Percentiles rank a stretch among this genome's conserved stretches.
These are phyloP conservation scores for Linnaemya tessellans DNA, from an alignment of 2,888 invertebrate species.

Conservation along the genomic window DNA sequence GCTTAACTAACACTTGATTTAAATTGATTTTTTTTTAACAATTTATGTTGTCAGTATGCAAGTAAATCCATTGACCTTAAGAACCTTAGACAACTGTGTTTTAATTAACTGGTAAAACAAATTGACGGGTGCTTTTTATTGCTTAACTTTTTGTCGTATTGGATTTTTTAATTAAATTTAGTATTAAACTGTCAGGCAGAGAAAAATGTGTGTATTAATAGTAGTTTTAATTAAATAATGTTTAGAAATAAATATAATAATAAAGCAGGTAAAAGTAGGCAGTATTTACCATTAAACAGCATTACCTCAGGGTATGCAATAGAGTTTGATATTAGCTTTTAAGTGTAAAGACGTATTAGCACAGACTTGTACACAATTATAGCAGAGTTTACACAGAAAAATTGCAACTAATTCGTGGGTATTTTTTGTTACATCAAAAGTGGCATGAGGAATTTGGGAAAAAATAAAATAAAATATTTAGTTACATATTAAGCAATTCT, in stretches of 20 bases:
- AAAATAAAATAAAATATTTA: too few species aligned
- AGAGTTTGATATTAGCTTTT: neutral
- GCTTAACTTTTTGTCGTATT: neutral
- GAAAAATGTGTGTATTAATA: neutral
- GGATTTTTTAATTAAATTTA: constrained; percentile 25
- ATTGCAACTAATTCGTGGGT: too few species aligned
- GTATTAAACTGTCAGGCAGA: neutral
- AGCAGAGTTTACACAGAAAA: too few species aligned
- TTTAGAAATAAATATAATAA: neutral
- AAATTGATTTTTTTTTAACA: constrained; percentile 17
- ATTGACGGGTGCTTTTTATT: neutral
- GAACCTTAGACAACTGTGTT: neutral
- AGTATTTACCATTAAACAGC: neutral
- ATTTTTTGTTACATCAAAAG: too few species aligned
- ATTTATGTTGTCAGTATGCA: constrained; percentile 20
- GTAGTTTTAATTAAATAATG: neutral
- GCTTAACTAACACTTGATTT: neutral
- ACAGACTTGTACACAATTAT: too few species aligned
- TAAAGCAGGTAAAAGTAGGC: neutral
- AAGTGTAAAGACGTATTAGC: too few species aligned
- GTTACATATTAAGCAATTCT: too few species aligned
- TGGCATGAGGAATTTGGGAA: too few species aligned
- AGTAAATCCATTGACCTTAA: constrained; percentile 27
- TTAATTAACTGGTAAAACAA: constrained; percentile 27
- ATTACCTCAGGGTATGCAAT: neutral